Evolutionary conservation across 2,113 vertebrate species (phyloP), one percentile per base, ranked within the genome.

Genomic region (Mirounga angustirostris): DNA sequence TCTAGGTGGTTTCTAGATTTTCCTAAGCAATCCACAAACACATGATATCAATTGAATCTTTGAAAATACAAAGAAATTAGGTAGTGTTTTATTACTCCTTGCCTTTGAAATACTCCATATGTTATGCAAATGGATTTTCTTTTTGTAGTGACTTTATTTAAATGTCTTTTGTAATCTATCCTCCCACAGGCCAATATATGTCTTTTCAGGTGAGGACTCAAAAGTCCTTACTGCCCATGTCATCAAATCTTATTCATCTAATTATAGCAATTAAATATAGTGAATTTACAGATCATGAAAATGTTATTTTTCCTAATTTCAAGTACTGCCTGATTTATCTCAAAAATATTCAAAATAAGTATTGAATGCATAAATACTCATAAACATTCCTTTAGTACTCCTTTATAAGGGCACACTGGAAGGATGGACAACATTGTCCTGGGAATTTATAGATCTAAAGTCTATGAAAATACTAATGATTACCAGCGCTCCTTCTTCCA

Each of bases 221-320:
- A 40, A 69, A 74, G 7, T 36, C 19, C 84, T 58, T 36, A 28
- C 2, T 80, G 21, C 36, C 10, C 5, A 80, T 7, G 14, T 69
- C 24, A 73, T 95, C 16, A 79, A 88, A 87, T 92, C 22, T 71
- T 87, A 95, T 56, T 91, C n/a, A 82, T 15, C 18, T 92, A 69
- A 28, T 69, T 97, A 84, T 1, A 59, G 5, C 82, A 82, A 84
- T 81, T 87, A 93, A 86, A 87, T 16, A 82, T 4, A 61, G 12
- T 76, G 33, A 76, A 86, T 5, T 89, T 67, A 26, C 2, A 50
- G 22, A 14, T 21, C 10, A 90, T 63, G 16, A 90, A 84, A 69
- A 50, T 58, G 10, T 3, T 93, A 0, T 86, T 78, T 91, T 56
- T 43, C 15, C 26, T 69, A 33, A 92, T 74, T 95, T 89, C 26